A percentile compares a stretch with the other conserved stretches of the same genome.
Evolutionary conservation across 2,888 invertebrate species (phyloP).

Genomic region (Lepas anatifera): DNA sequence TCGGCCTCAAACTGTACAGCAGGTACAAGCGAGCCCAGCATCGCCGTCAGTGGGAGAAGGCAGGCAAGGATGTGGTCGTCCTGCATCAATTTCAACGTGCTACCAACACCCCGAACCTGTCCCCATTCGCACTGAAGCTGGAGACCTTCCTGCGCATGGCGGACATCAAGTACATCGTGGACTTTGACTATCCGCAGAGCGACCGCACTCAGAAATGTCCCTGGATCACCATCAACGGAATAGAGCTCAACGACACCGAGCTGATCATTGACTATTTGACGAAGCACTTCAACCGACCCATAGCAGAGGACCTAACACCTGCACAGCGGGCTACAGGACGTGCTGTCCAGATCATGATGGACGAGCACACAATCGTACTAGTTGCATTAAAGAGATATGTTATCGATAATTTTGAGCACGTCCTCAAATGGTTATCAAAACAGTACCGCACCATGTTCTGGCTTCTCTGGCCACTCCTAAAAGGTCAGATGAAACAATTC

Average conservation of each 20-base stretch:
- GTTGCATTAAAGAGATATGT: background rate
- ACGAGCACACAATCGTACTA: conserved; percentile 29
- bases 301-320: conserved; percentile 27
- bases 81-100: background rate
- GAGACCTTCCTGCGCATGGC: background rate
- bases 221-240: conserved; percentile 34
- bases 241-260: conserved; percentile 32
- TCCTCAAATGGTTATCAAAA: background rate
- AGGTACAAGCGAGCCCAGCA: too few relatives aligned
- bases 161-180: background rate
- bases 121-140: background rate
- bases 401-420: background rate
- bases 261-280: conserved; percentile 32
- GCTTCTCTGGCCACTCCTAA: background rate
- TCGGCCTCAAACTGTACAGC: too few relatives aligned
- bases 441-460: background rate
- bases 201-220: conserved; percentile 34
- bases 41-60: background rate
- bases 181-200: conserved; percentile 19
- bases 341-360: conserved; percentile 32
- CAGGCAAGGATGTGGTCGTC: background rate
- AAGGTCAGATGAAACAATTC: too few relatives aligned
- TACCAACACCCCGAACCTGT: background rate
- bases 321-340: conserved; percentile 30
- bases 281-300: conserved; percentile 29